A percentile compares a stretch with the other conserved stretches of the same genome.
These are phyloP conservation scores for Montipora capricornis DNA, from an alignment of 64 coral and sea anemone species.

Conservation along the genomic window DNA sequence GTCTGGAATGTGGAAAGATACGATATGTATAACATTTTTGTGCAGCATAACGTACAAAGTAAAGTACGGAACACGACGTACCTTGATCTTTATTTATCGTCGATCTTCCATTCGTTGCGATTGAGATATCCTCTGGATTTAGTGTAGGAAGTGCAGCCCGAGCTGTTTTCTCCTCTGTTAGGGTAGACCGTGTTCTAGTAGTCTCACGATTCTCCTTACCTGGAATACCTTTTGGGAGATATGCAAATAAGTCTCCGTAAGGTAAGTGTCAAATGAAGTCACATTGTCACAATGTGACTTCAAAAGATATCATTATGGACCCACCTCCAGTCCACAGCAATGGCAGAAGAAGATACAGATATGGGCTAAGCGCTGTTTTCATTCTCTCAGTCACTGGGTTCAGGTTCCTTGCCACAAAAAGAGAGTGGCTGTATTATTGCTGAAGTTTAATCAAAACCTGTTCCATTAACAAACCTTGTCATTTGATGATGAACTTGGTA, in stretches of 20 bases:
- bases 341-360: neutral
- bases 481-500: neutral
- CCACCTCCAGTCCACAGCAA: neutral
- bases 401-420: neutral
- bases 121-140: conserved; percentile 19
- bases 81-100: neutral
- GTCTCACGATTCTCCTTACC: neutral
- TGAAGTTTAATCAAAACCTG: neutral
- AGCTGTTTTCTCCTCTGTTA: neutral
- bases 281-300: neutral
- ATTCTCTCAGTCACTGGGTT: neutral
- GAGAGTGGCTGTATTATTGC: conserved; percentile 17
- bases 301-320: neutral
- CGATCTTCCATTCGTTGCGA: neutral
- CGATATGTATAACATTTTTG: too few relatives aligned
- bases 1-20: neutral
- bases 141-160: conserved; percentile 13
- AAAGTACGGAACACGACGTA: neutral
- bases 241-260: neutral
- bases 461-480: neutral
- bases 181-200: neutral
- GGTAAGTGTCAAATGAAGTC: neutral
- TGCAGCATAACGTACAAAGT: too few relatives aligned
- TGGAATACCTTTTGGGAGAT: neutral
- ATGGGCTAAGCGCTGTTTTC: neutral